Conservation (phyloP, 2,888 invertebrate species). For the Euzophera pinguis region DNA sequence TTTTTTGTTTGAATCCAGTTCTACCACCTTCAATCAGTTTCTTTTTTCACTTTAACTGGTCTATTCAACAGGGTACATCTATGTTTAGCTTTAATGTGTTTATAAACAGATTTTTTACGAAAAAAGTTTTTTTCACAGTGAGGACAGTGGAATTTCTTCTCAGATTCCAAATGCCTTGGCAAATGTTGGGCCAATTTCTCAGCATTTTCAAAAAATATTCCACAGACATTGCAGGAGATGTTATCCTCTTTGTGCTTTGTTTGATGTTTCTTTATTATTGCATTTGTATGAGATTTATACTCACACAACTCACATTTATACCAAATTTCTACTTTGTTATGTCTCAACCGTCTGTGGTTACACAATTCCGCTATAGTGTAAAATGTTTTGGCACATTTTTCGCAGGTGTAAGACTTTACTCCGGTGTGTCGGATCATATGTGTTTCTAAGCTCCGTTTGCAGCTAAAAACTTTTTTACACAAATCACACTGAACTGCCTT, state of each 20-base stretch:
- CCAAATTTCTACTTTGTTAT: slow-evolving; percentile 33
- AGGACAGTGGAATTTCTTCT: slow-evolving; percentile 45
- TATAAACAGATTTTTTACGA: slow-evolving; percentile 33
- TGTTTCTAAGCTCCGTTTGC: slow-evolving; percentile 26
- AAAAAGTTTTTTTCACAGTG: slow-evolving; percentile 48
- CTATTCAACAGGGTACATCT: slow-evolving; percentile 25
- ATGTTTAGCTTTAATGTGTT: slow-evolving; percentile 31
- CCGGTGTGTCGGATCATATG: slow-evolving; percentile 58
- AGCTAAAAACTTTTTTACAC: slow-evolving; percentile 43
- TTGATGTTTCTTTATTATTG: slow-evolving; percentile 40
- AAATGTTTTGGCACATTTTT: slow-evolving; percentile 54
- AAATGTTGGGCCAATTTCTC: slow-evolving; percentile 47
- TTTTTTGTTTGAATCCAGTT: too few relatives aligned
- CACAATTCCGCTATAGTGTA: slow-evolving; percentile 50
- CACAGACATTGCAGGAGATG: slow-evolving; percentile 48
- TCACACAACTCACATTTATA: slow-evolving; percentile 50
- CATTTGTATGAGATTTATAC: slow-evolving; percentile 35
- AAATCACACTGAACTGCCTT: slow-evolving; percentile 36
- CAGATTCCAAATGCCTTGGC: slow-evolving; percentile 41
- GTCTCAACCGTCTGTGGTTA: slow-evolving; percentile 47
- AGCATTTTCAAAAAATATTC: slow-evolving; percentile 44
- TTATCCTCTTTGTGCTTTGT: slow-evolving; percentile 43
- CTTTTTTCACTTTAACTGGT: slow-evolving; percentile 22
- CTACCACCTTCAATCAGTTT: too few relatives aligned
- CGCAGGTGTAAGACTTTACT: slow-evolving; percentile 51